Base-by-base conservation (phyloP, 2,113 vertebrate genomes). In the Myiopsitta monachus region DNA sequence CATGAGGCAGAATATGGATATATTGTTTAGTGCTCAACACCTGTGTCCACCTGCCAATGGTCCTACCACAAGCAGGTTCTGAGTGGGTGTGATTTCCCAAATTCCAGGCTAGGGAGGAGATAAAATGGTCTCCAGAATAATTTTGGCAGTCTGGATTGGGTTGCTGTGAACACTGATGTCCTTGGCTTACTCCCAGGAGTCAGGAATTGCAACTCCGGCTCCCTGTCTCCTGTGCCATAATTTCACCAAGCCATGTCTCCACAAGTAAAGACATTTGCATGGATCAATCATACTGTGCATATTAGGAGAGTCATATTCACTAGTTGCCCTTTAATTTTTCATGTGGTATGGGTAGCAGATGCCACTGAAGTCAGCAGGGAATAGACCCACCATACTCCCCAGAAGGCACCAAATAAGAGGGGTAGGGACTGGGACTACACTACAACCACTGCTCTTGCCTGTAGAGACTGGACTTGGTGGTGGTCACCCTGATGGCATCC, bases 151-250 rank as follows among this genome's bases (percentile, higher is more conserved):
- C 8, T 63, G 70, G 14, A 7, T 11, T 82, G 74, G 14, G 33
- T 14, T 76, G 38, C 18, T 68, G 36, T 23, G n/a, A 83, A 9
- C 1, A 0, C 2, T 27, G 27, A 76, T 47, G n/a, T 51, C 26
- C 23, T 68, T 18, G 47, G 52, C 36, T 68, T 14, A 14, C 57
- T 59, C n/a, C 14, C 36, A 19, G 12, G 39, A 92, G 28, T 13
- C 2, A 61, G 36, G 47, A 61, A 64, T 1, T 82, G 31, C 33
- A 78, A 15, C 24, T 27, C 38, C 0, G 0, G 2, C 21, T 33
- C 30, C 22, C 24, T 7, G 0, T 23, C 46, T 68, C 36, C 49
- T 22, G 27, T 36, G 47, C 13, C 14, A 7, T 12, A 27, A n/a
- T 11, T 77, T 68, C 66, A 8, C 22, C 7, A n/a, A 68, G 30